Evolutionary conservation across 2,797 vertebrate genomes (phyloP), one percentile per base, ranked within the genome.

Genomic region (Carcharodon carcharias): DNA sequence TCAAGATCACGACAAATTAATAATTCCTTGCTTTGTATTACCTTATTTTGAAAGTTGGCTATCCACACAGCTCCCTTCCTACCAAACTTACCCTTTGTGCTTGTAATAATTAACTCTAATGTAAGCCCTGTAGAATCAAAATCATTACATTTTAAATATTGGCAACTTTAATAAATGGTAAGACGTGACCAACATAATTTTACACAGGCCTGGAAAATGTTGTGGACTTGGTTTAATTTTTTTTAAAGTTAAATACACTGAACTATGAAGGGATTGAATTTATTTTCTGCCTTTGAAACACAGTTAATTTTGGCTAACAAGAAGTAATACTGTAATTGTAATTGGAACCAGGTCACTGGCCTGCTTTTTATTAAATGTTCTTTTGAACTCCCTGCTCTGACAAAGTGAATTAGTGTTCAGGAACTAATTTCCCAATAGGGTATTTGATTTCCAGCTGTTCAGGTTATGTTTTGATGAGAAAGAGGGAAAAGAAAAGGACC

Each of bases 401-500:
- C 95, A n/a, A 96, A 96, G 96, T 96, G 96, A 96, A 21, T 97
- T 96, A 85, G 96, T 97, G 96, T 97, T 97, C 97, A 97, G 97
- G 96, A 95, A 85, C 96, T 96, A 96, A 96, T 96, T 97, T 97
- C 97, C 56, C 97, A 97, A 96, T 82, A 97, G 97, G 97, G 97
- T 97, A 97, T 96, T 96, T 96, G 96, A 96, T 96, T 97, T 67
- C n/a, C 61, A 93, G 63, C 21, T 63, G 21, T 63, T 45, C 63
- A 65, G 91, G 3, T 65, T 67, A 7, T 93, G 21, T 93, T 93
- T 67, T 93, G 35, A n/a, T 63, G 63, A 40, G 63, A 21, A 45
- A 23, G 35, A 28, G 56, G 14, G 28, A 58, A 67, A 93, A 1
- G 1, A 67, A 21, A 8, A 67, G 3, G 16, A 40, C 61, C 40